These are phyloP conservation scores for Melieria picta DNA, from an alignment of 2,888 invertebrate species.

Conservation along the genomic window DNA sequence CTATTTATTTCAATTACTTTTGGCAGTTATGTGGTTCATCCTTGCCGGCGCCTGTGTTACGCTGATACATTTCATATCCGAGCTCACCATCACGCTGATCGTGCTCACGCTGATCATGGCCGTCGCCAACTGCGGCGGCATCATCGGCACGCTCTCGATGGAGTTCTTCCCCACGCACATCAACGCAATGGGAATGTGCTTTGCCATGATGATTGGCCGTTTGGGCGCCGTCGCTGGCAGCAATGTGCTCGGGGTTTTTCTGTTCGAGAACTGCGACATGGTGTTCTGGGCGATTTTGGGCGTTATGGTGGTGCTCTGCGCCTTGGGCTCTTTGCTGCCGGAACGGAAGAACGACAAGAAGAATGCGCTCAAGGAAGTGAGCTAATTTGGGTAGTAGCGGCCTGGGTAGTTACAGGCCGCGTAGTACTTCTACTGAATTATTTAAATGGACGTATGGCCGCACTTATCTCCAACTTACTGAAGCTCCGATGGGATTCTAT, in stretches of 20 bases:
- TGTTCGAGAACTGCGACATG: slow-evolving; percentile 52
- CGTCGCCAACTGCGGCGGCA: slow-evolving; percentile 70
- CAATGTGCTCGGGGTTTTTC: slow-evolving; percentile 54
- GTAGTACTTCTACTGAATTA: neutral
- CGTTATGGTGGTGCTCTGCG: slow-evolving; percentile 40
- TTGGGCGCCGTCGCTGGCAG: slow-evolving; percentile 61
- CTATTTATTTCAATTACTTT: neutral
- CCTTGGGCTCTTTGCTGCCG: slow-evolving; percentile 50
- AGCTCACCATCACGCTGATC: slow-evolving; percentile 71
- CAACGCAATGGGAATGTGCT: slow-evolving; percentile 65
- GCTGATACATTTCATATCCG: slow-evolving; percentile 71
- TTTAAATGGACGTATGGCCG: too few species aligned
- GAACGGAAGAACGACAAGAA: slow-evolving; percentile 41
- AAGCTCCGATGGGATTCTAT: too few species aligned
- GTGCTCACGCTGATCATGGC: slow-evolving; percentile 70
- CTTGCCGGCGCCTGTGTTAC: slow-evolving; percentile 71
- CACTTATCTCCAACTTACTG: too few species aligned
- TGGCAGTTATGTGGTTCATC: slow-evolving; percentile 61
- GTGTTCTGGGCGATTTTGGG: slow-evolving; percentile 51
- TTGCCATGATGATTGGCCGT: slow-evolving; percentile 63
- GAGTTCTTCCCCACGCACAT: slow-evolving; percentile 71
- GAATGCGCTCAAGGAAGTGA: neutral
- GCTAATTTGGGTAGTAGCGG: neutral
- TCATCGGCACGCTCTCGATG: slow-evolving; percentile 71
- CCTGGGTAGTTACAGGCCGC: neutral